Percentiles rank a stretch among this genome's conserved stretches.
Conservation (phyloP, 2,797 vertebrate species). For the Adelosebastes latens region DNA sequence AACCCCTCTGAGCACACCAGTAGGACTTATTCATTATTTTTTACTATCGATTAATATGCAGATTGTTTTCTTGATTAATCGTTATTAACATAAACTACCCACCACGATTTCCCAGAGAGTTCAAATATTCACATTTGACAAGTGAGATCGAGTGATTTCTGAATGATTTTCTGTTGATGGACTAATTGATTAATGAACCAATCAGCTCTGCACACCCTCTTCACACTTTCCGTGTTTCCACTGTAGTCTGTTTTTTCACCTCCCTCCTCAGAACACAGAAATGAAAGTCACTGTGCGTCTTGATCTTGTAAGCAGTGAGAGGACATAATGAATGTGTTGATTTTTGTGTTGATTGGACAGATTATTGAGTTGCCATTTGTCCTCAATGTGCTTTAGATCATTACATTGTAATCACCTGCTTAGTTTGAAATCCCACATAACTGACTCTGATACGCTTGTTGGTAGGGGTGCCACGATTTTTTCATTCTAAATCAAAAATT, state of each 20-base stretch:
- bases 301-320: not conserved
- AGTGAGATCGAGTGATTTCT: not conserved
- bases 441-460: not conserved
- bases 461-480: not conserved
- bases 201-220: not conserved
- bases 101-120: too few species aligned
- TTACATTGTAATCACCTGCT: slow-evolving; percentile 19
- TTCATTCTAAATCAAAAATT: not conserved
- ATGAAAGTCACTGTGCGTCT: not conserved
- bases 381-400: slow-evolving; percentile 5
- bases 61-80: too few species aligned
- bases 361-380: slow-evolving; percentile 23
- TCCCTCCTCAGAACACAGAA: not conserved
- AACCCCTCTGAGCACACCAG: too few species aligned
- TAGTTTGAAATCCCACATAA: not conserved
- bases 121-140: not conserved
- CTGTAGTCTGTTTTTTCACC: not conserved
- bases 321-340: slow-evolving; percentile 8
- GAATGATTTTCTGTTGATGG: not conserved
- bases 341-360: not conserved
- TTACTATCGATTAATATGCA: too few species aligned
- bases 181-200: not conserved
- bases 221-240: not conserved
- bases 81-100: too few species aligned
- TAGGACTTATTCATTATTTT: too few species aligned